Conservation (phyloP, 1,140 invertebrate genomes). For the Pseudomyrmex cubaensis region DNA sequence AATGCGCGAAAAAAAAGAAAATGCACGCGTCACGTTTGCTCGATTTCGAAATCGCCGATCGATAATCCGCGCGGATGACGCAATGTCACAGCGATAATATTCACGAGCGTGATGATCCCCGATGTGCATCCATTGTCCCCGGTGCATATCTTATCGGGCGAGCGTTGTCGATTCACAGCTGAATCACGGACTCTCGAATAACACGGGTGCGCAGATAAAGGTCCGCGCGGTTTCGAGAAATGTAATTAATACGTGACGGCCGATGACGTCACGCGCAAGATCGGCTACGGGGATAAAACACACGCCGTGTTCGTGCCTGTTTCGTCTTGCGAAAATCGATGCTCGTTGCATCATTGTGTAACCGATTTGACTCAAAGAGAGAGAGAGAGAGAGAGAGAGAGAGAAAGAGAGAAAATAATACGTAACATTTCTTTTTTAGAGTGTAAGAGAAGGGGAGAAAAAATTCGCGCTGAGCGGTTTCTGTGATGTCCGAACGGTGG, state of each 20-base stretch:
- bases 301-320: background rate
- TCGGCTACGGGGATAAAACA: constrained; percentile 3
- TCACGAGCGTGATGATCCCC: constrained; percentile 55
- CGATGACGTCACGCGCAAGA: background rate
- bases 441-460: background rate
- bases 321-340: constrained; percentile 3
- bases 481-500: background rate
- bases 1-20: too few species aligned
- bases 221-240: constrained; percentile 62
- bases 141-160: constrained; percentile 62
- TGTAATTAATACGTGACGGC: constrained; percentile 67
- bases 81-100: constrained; percentile 42
- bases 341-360: constrained; percentile 9
- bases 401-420: background rate
- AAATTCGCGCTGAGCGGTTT: background rate
- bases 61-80: constrained; percentile 46
- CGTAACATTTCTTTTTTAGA: too few species aligned
- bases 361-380: background rate
- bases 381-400: too few species aligned
- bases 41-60: background rate
- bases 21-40: too few species aligned
- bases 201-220: constrained; percentile 46
- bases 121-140: constrained; percentile 55
- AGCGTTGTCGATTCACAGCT: constrained; percentile 18
- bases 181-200: constrained; percentile 54